These are phyloP conservation scores for Cynocephalus volans DNA, from an alignment of 2,113 vertebrate species.

Conservation along the genomic window DNA sequence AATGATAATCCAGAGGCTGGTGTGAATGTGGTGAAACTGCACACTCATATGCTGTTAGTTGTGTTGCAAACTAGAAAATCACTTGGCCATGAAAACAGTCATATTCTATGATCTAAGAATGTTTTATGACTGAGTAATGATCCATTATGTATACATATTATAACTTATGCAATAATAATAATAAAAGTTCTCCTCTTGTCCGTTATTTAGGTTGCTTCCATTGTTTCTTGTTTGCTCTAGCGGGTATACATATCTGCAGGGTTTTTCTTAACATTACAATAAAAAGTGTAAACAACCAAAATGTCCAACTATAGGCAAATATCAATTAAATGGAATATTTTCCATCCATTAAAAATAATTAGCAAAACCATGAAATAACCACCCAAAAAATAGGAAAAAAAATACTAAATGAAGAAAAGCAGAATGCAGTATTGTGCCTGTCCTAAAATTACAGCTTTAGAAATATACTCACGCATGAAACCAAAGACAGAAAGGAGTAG, in stretches of 20 bases:
- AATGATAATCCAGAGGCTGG: not conserved
- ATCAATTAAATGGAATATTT: not conserved
- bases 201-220: not conserved
- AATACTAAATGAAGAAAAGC: not conserved
- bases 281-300: constrained; percentile 6
- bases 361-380: not conserved
- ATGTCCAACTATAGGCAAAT: constrained; percentile 33
- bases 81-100: not conserved
- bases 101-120: not conserved
- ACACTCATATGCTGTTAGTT: not conserved
- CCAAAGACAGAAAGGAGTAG: not conserved
- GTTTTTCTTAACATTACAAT: not conserved
- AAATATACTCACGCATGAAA: not conserved
- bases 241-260: not conserved
- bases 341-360: not conserved
- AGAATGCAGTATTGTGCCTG: not conserved
- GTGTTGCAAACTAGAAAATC: not conserved
- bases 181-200: not conserved
- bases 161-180: constrained; percentile 14
- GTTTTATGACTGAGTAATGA: not conserved
- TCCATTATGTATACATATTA: not conserved
- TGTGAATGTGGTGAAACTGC: not conserved
- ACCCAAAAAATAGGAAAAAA: not conserved
- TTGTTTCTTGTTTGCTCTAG: not conserved
- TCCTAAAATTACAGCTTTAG: not conserved